Evolutionary conservation across 1,140 invertebrate species (phyloP).

Genomic region (Brachionus asplanchnoidis): DNA sequence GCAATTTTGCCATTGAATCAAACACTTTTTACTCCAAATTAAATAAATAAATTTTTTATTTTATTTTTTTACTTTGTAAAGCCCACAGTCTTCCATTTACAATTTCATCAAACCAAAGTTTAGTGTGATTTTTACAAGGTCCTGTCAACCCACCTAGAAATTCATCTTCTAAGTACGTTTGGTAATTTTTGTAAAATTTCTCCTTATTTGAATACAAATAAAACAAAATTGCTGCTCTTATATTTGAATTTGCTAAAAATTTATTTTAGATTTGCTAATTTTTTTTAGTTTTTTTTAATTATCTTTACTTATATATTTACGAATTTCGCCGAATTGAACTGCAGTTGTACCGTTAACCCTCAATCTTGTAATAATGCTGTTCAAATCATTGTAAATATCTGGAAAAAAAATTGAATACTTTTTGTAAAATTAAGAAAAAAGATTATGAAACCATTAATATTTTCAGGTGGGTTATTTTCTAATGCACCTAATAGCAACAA

Average conservation of each 20-base stretch:
- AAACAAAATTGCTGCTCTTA: neutral
- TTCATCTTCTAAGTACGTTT: neutral
- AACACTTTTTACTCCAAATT: constrained; percentile 16
- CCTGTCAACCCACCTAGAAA: constrained; percentile 1
- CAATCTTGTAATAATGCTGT: neutral
- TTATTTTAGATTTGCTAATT: neutral
- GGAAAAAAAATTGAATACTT: neutral
- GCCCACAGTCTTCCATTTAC: constrained; percentile 29
- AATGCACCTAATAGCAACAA: neutral
- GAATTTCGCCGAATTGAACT: neutral
- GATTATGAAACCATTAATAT: neutral
- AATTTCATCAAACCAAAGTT: constrained; percentile 35
- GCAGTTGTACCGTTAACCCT: neutral
- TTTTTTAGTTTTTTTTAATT: neutral
- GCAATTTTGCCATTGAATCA: constrained; percentile 34
- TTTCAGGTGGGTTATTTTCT: constrained; percentile 17
- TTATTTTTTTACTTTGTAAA: neutral
- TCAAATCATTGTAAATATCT: constrained; percentile 9
- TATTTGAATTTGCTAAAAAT: neutral
- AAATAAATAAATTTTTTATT: neutral
- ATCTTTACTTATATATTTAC: neutral
- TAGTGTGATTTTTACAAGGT: neutral
- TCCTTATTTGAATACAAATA: constrained; percentile 12
- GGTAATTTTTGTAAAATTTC: neutral
- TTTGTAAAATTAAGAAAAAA: neutral